Percentiles rank a stretch among this genome's conserved stretches.
Conservation (phyloP, 53 echinoderm and acorn worm species). For the Paracentrotus lividus region DNA sequence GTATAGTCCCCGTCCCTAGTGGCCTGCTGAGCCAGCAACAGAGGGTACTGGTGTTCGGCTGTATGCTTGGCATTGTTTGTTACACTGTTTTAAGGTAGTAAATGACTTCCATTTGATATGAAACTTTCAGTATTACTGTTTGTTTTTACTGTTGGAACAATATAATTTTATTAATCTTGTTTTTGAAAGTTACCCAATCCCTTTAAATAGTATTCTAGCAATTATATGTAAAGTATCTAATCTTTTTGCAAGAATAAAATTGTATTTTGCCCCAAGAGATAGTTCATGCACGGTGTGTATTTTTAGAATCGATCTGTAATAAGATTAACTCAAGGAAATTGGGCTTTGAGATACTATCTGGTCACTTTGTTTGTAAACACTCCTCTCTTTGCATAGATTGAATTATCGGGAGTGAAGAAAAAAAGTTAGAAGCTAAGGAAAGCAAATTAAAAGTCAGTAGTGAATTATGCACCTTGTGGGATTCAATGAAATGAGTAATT, state of each 20-base stretch:
- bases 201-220: neutral
- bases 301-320: slow-evolving; percentile 6
- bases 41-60: no score
- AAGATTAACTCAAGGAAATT: neutral
- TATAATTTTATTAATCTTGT: no score
- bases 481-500: neutral
- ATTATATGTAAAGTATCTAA: neutral
- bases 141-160: no score
- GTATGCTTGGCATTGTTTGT: no score
- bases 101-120: no score
- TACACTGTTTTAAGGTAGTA: no score
- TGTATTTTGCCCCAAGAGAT: neutral
- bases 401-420: neutral
- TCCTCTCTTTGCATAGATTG: neutral
- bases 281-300: neutral
- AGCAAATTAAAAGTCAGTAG: neutral
- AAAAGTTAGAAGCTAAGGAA: neutral
- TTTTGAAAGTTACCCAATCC: neutral
- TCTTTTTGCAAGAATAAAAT: neutral
- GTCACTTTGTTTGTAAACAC: neutral
- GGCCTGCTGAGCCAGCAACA: no score
- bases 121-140: no score
- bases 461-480: neutral
- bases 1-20: no score
- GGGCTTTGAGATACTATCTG: neutral